A percentile compares a stretch with the other conserved stretches of the same genome.
Conservation (phyloP, 2,113 vertebrate genomes). For the Sminthopsis crassicaudata region DNA sequence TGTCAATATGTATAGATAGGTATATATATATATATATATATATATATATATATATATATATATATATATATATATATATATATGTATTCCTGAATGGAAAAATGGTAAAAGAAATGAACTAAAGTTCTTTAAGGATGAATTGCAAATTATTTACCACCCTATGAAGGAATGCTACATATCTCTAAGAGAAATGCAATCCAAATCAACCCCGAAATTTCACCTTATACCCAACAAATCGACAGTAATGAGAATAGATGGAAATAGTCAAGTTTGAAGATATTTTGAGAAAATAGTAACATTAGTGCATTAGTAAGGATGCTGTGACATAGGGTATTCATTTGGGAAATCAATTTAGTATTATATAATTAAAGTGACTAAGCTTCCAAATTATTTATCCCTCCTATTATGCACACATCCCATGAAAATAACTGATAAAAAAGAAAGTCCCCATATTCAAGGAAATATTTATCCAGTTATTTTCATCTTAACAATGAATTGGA, state of each 20-base stretch:
- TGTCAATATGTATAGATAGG: no score
- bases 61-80: no score
- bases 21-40: no score
- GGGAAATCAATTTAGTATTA: not conserved
- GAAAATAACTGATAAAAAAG: not conserved
- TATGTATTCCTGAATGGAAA: not conserved
- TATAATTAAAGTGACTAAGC: not conserved
- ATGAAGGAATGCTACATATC: not conserved
- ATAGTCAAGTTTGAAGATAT: not conserved
- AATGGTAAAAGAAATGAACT: not conserved
- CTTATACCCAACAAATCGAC: not conserved
- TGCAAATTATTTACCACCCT: not conserved
- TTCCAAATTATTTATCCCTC: not conserved
- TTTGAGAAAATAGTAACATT: not conserved
- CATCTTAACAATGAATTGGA: no score
- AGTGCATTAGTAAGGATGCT: not conserved
- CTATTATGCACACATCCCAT: not conserved
- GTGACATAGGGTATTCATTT: not conserved
- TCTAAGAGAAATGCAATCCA: not conserved
- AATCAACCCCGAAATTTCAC: not conserved
- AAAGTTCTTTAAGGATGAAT: not conserved
- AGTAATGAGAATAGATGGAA: not conserved
- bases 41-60: not conserved
- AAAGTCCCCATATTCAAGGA: not conserved
- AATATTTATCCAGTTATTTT: not conserved